phyloP scores from a whole-genome alignment of 37 sponge, comb jelly and placozoan genomes.

The Geodia barretti region DNA sequence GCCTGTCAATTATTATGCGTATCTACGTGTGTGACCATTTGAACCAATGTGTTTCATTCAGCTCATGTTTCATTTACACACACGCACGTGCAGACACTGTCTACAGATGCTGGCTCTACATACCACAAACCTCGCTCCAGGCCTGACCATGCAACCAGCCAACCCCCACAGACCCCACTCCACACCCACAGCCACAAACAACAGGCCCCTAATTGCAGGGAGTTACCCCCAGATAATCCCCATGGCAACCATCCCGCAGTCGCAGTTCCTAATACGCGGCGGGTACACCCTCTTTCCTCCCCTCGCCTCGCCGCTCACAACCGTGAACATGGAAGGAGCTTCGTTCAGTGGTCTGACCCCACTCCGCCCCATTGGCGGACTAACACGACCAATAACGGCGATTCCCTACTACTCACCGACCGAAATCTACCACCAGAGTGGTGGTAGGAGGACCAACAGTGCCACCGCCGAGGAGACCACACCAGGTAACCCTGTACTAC shows the following conservation, averaged over 20 bases:
- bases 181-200: constrained; percentile 6
- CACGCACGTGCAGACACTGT: not conserved
- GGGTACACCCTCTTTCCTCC: constrained; percentile 41
- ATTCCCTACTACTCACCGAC: not conserved
- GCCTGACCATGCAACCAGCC: too few relatives aligned
- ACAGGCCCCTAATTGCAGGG: too few relatives aligned
- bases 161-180: too few relatives aligned
- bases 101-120: not conserved
- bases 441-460: too few relatives aligned
- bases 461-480: too few relatives aligned
- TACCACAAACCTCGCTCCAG: not conserved
- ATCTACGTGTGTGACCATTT: too few relatives aligned
- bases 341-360: constrained; percentile 2
- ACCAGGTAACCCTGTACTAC: too few relatives aligned
- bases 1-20: too few relatives aligned
- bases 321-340: not conserved
- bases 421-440: too few relatives aligned
- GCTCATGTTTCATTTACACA: not conserved
- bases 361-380: not conserved
- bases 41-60: not conserved
- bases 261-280: constrained; percentile 30
- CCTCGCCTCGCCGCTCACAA: not conserved
- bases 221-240: constrained; percentile 51
- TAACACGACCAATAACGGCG: not conserved
- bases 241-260: constrained; percentile 32